phyloP scores from a whole-genome alignment of 2,113 vertebrate genomes.

The Halcyon senegalensis region DNA sequence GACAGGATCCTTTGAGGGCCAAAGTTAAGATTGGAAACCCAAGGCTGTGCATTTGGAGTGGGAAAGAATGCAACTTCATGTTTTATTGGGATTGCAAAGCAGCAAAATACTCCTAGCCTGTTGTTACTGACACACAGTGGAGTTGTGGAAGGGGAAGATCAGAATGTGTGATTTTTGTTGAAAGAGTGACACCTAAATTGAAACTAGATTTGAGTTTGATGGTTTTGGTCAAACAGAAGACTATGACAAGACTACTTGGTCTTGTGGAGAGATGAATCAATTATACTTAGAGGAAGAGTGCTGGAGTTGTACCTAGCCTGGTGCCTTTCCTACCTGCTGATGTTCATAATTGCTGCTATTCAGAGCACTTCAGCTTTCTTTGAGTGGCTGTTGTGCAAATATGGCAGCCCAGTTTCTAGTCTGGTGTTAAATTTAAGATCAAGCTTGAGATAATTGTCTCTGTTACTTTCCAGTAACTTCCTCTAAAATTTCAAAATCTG shows the following conservation, averaged over 20 bases:
- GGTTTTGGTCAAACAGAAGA: background rate
- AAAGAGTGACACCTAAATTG: background rate
- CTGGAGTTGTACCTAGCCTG: background rate
- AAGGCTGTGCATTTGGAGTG: background rate
- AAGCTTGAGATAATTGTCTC: background rate
- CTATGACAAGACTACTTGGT: background rate
- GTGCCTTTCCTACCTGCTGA: background rate
- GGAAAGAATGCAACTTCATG: background rate
- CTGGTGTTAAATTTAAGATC: background rate
- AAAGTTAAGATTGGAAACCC: background rate
- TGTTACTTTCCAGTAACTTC: background rate
- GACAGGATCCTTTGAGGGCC: background rate
- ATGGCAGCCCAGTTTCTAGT: background rate
- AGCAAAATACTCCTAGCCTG: background rate
- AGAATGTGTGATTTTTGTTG: background rate
- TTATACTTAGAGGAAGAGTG: background rate
- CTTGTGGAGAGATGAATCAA: background rate
- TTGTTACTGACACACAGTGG: background rate
- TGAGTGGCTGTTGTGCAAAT: background rate
- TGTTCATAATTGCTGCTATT: background rate
- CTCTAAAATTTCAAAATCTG: background rate
- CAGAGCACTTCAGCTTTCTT: background rate
- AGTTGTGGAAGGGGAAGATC: background rate
- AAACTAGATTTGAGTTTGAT: background rate
- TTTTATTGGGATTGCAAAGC: background rate